Evolutionary conservation across 1,140 invertebrate species (phyloP), one percentile per base, ranked within the genome.

Genomic region (Leucophenga varia): DNA sequence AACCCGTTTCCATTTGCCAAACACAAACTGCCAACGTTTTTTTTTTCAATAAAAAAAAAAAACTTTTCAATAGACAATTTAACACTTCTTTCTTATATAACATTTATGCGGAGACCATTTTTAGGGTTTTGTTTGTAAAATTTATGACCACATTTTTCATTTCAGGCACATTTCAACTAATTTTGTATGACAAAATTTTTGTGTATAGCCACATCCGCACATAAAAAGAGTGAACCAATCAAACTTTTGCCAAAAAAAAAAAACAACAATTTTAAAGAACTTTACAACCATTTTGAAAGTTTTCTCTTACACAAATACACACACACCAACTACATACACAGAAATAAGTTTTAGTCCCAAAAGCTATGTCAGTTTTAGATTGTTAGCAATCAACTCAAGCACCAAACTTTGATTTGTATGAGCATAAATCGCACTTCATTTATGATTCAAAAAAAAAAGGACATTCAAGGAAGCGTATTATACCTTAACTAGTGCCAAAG

Each of bases 381-480:
- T 59, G 52, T 52, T 52, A 60, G 58, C 58, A 56, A 64, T 61
- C 60, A 60, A 63, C 52, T 60, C 58, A 61, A 58, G 51, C 55
- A 61, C 50, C 55, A 64, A 64, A 64, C 60, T 60, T 64, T 64
- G 58, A 64, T 64, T 64, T 64, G 58, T 58, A 58, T 61, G 58
- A 58, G 58, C 60, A 55, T 64, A 64, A 64, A 61, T 61, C 56
- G 60, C 58, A 64, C 60, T 64, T 64, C 55, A 64, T 64, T 61
- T 64, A 52, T 61, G 58, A 61, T 61, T 64, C 54, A 49, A 40
- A 25, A 38, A 36, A 16, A 36, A 30, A 19, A 3, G 16, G 14
- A 16, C 3, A 36, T 22, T 5, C 25, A 12, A 47, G n/a, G n/a
- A n/a, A n/a, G n/a, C n/a, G n/a, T n/a, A n/a, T n/a, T n/a, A n/a